Evolutionary conservation across 2,113 vertebrate genomes (phyloP), one percentile per base, ranked within the genome.

Genomic region (Hemichromis elongatus): DNA sequence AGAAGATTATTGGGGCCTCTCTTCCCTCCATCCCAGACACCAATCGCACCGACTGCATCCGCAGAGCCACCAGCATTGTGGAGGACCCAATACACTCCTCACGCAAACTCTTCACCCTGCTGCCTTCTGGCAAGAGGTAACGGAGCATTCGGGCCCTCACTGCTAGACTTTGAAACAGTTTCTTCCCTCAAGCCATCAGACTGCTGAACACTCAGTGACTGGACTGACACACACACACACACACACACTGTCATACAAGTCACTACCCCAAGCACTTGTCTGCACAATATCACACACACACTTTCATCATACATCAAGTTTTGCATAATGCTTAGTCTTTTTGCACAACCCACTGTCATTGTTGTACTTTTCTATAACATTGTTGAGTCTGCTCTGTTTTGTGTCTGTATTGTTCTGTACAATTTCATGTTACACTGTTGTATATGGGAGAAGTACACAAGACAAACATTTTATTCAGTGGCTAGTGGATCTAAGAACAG

Each of bases 131-230:
- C 19, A 53, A 53, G 50, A 53, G 0, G 50, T 53, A n/a, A 8
- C 50, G n/a, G 0, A 52, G 8, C 50, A 52, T 52, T 52, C 19
- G 8, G 50, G 2, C 50, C 19, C 19, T 52, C 50, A 52, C n/a
- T 52, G 50, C 8, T 19, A 53, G 9, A 5, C 9, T 53, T 19
- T 19, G 1, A 53, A 53, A 53, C 50, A 53, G 50, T 53, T 53
- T 53, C 19, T 53, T 53, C 50, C 19, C n/a, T 9, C 50, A 53
- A 19, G 50, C 1, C 2, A 4, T 53, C 50, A 53, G 50, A 53
- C 14, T 47, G 12, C 13, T 45, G 42, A 45, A 45, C 42, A 45
- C 42, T 42, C 40, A 42, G 40, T 42, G 40, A 42, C 40, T 42
- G 40, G 12, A 42, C 47, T 50, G 47, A 50, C 47, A 50, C 47